These are phyloP conservation scores for Hylyphantes graminicola DNA, from an alignment of 1,140 invertebrate species.

Conservation along the genomic window DNA sequence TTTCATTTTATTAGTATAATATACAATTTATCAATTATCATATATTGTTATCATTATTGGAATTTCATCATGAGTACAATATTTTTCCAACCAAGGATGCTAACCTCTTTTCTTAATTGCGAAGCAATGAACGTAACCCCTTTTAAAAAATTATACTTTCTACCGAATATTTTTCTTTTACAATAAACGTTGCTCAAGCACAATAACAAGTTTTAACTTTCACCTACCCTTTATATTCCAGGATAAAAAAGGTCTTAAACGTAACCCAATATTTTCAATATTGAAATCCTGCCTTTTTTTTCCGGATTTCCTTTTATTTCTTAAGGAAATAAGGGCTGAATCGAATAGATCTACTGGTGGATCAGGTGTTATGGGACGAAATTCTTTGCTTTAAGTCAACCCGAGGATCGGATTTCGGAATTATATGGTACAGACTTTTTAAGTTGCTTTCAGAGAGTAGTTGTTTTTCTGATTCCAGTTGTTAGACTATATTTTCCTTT, in stretches of 20 bases:
- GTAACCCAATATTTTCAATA: background rate
- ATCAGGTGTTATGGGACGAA: conserved; percentile 9
- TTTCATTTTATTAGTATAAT: too few species aligned
- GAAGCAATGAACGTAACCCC: too few species aligned
- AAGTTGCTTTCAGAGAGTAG: background rate
- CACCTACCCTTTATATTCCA: background rate
- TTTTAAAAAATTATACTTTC: too few species aligned
- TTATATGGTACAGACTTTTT: conserved; percentile 8
- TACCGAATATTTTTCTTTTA: conserved; percentile 15
- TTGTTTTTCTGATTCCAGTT: background rate
- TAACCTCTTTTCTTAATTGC: too few species aligned
- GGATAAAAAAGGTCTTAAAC: background rate
- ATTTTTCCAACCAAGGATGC: too few species aligned
- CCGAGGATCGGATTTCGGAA: conserved; percentile 9
- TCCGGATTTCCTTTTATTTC: background rate
- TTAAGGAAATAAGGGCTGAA: background rate
- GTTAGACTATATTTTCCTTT: background rate
- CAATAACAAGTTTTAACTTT: background rate
- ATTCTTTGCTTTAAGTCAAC: conserved; percentile 40
- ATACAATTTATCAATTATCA: too few species aligned
- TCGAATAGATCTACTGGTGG: background rate
- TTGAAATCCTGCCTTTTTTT: background rate
- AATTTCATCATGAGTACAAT: too few species aligned
- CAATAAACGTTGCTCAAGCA: background rate
- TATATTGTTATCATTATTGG: too few species aligned